Evolutionary conservation across 2,888 invertebrate species (phyloP), one percentile per base, ranked within the genome.

Genomic region (Aplocera efformata): DNA sequence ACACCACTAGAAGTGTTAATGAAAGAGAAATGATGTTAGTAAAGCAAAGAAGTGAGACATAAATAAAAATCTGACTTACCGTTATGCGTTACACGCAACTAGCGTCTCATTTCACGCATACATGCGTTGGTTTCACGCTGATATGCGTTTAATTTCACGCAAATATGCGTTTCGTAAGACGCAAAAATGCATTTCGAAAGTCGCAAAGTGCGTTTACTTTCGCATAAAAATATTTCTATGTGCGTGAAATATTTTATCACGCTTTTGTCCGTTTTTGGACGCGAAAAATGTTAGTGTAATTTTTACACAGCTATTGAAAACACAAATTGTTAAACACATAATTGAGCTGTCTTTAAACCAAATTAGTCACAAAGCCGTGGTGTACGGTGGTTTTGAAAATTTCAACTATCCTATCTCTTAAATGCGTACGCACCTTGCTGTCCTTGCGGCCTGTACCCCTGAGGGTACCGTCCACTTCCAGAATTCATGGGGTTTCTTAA

Each of bases 361-460:
- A 40, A 80, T 83, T 84, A 82, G 81, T 83, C 65, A 79, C 72
- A 79, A 72, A 79, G 79, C 79, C 72, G 74, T 70, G 74, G 84
- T 83, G 63, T 57, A 74, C 73, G 84, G 85, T 85, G 82, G 81
- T 81, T 57, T 62, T 42, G 39, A 44, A 59, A 56, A 39, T 49
- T 45, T 39, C 46, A 55, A 60, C 63, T 67, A 45, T 55, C 55
- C 55, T 55, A 55, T 55, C 55, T 55, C 52, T 40, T 10, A 32
- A 50, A 52, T 52, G 55, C 55, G 55, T 55, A 86, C 84, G 79
- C 80, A 89, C 89, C 89, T 89, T 89, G 89, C 46, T 85, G 88
- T 56, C 76, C 78, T 50, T 86, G 86, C 45, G 78, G 88, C 50
- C 88, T 71, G 61, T 86, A 85, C 58, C 86, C 88, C 41, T 73